A percentile compares a stretch with the other conserved stretches of the same genome.
These are phyloP conservation scores for Pocillopora grandis DNA, from an alignment of 92 coral and sea anemone species.

Conservation along the genomic window DNA sequence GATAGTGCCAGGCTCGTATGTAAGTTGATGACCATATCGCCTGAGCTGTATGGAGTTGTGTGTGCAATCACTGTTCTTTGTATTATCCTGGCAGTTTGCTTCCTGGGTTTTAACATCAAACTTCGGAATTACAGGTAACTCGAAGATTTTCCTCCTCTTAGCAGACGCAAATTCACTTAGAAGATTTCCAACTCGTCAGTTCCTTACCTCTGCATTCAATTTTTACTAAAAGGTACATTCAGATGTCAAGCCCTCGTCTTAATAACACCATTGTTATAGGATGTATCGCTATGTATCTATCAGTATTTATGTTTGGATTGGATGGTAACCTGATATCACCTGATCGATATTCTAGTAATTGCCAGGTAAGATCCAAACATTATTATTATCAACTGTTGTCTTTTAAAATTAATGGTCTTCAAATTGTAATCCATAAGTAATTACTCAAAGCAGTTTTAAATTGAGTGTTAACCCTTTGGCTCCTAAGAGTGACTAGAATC, in stretches of 20 bases:
- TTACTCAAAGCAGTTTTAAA: too few relatives aligned
- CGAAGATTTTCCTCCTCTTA: too few relatives aligned
- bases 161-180: too few relatives aligned
- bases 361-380: conserved; percentile 44
- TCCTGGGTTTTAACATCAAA: conserved; percentile 61
- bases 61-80: conserved; percentile 39
- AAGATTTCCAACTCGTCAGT: too few relatives aligned
- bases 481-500: too few relatives aligned
- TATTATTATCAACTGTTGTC: not conserved
- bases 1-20: conserved; percentile 41
- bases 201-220: too few relatives aligned
- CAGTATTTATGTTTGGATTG: conserved; percentile 77
- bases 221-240: conserved; percentile 53
- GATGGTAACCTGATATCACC: conserved; percentile 63
- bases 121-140: conserved; percentile 66
- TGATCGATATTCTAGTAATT: conserved; percentile 29
- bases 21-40: conserved; percentile 45
- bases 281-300: conserved; percentile 68
- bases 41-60: conserved; percentile 58
- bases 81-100: conserved; percentile 56
- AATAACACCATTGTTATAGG: conserved; percentile 79
- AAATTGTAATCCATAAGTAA: not conserved
- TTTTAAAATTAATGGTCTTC: not conserved
- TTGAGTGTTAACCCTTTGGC: too few relatives aligned
- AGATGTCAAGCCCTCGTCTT: conserved; percentile 82